phyloP scores from a whole-genome alignment of 2,888 invertebrate species.

The Drosophila infuscata region DNA sequence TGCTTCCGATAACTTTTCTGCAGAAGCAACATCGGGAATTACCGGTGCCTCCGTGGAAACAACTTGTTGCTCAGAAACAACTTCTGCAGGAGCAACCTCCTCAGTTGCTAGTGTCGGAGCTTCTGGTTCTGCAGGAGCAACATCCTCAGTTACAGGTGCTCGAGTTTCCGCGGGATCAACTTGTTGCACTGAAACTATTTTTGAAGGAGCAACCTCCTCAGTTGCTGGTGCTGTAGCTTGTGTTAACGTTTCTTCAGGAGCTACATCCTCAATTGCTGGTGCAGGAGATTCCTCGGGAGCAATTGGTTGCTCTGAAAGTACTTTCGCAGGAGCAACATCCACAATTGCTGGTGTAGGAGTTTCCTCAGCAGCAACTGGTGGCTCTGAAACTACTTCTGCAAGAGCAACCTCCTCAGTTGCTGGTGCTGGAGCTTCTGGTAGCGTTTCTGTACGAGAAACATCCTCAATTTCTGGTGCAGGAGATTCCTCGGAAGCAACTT shows the following conservation, averaged over 20 bases:
- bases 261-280: background rate
- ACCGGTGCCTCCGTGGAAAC: background rate
- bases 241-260: background rate
- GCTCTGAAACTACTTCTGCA: background rate
- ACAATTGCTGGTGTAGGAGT: background rate
- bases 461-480: background rate
- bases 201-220: background rate
- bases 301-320: too few relatives aligned
- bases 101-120: background rate
- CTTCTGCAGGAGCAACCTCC: background rate
- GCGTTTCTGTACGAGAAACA: background rate
- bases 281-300: background rate
- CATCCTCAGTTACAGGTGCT: too few relatives aligned
- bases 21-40: background rate
- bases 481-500: background rate
- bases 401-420: background rate
- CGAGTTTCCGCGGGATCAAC: background rate
- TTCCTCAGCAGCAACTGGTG: background rate
- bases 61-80: background rate
- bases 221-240: background rate
- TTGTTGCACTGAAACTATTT: too few relatives aligned
- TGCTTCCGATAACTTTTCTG: background rate
- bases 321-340: too few relatives aligned
- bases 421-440: too few relatives aligned
- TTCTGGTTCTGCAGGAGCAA: background rate